phyloP scores from a whole-genome alignment of 2,113 vertebrate species.

The Ardeotis arabs region DNA sequence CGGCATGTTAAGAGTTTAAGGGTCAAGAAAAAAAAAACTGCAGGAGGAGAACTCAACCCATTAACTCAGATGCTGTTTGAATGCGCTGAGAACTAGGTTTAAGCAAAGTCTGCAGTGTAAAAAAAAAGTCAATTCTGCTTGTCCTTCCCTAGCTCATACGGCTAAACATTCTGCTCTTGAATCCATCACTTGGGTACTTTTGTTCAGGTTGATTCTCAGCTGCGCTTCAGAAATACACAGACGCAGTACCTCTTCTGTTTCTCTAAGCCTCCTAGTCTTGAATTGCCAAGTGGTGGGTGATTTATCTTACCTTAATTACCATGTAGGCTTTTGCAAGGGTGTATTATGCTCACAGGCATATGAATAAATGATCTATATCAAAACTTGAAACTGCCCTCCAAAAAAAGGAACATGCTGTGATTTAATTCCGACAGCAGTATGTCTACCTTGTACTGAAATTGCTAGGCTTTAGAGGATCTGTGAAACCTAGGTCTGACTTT shows the following conservation, averaged over 20 bases:
- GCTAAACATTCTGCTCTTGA: neutral
- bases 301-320: neutral
- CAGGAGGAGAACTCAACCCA: neutral
- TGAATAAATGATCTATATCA: neutral
- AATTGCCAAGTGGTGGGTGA: neutral
- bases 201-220: neutral
- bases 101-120: neutral
- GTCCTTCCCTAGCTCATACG: neutral
- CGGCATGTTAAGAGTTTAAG: neutral
- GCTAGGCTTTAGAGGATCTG: neutral
- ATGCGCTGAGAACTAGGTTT: neutral
- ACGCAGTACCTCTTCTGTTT: neutral
- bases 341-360: neutral
- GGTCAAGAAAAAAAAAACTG: neutral
- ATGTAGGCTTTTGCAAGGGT: neutral
- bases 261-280: neutral
- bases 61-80: neutral
- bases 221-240: neutral
- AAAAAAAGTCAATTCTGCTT: neutral
- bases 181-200: neutral
- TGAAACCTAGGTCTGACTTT: neutral
- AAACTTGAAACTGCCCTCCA: neutral
- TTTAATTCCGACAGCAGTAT: neutral
- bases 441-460: neutral
- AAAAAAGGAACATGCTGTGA: neutral